These are phyloP conservation scores for Scomber japonicus DNA, from an alignment of 2,113 vertebrate species.

Conservation along the genomic window DNA sequence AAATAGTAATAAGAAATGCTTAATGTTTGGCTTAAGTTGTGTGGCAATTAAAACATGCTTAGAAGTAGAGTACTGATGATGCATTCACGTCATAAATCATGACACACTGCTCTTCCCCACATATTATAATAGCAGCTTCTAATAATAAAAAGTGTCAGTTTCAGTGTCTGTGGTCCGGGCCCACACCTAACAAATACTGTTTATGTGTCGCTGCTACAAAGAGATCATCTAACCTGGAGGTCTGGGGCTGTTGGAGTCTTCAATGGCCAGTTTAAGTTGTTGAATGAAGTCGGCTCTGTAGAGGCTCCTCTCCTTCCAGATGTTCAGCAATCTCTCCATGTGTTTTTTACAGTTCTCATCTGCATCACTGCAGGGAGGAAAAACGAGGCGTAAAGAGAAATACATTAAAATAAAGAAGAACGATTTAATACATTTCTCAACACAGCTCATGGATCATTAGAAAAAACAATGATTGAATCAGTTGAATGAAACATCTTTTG, in stretches of 20 bases:
- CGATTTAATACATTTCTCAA: no score
- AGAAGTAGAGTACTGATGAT: no score
- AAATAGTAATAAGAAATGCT: no score
- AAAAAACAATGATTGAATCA: no score
- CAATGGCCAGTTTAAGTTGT: constrained; percentile 95
- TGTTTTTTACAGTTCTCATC: constrained; percentile 95
- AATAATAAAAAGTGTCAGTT: no score
- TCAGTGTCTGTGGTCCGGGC: background rate
- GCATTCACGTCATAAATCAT: background rate
- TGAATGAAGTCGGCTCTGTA: constrained; percentile 97
- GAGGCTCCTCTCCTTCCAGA: constrained; percentile 97
- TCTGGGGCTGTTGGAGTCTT: constrained; percentile 94
- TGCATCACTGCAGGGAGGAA: constrained; percentile 87
- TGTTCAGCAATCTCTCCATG: constrained; percentile 95
- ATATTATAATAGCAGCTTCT: background rate
- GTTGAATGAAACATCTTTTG: no score
- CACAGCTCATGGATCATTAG: no score
- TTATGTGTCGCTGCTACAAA: background rate
- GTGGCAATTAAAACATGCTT: no score
- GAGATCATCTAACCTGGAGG: constrained; percentile 86
- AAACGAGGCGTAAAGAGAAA: background rate
- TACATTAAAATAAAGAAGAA: background rate
- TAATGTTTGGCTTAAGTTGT: no score
- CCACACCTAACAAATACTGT: background rate
- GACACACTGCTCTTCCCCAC: no score